Base-by-base conservation (phyloP, 2,888 invertebrate species). In the Trichogramma dendrolimi region DNA sequence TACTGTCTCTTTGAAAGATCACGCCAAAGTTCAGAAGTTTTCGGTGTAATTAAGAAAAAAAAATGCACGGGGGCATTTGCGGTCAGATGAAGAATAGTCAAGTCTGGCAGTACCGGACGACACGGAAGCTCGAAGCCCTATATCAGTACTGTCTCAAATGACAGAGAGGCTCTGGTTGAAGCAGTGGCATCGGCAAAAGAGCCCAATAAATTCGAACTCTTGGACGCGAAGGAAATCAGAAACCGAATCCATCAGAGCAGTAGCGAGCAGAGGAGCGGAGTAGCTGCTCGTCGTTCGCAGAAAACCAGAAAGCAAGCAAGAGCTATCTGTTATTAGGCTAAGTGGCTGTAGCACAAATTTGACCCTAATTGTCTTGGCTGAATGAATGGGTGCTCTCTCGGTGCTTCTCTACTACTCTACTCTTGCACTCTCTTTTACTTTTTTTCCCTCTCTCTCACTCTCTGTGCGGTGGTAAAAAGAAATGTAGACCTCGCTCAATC, bases 291-390 rank as follows among this genome's bases (percentile, higher is more conserved):
- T 51, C 46, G 46, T 49, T n/a, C 27, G 40, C 53, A 56, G 55
- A 54, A 60, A 53, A 52, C 56, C 49, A 39, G 10, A 38, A 43
- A 43, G 6, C 47, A 44, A 8, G 38, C 59, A 65, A 58, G 67
- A 65, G 64, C 66, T 67, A 72, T 73, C 70, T 71, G 73, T 73
- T 74, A 73, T 74, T 73, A 71, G 70, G 70, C 70, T 75, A 72
- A 75, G 74, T 74, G 75, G 73, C 73, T 74, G 73, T 75, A 75
- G 72, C 27, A 27, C 73, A 71, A 74, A 73, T 75, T 72, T 71
- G 72, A 72, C 72, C 73, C 72, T 75, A 75, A 75, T 75, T 75
- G 75, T 72, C 61, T 57, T 68, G 67, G 69, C 72, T 27, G 75
- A 75, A 27, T 71, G 72, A 75, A 73, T 73, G 73, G 71, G 48